Conservation (phyloP, 2,888 invertebrate species). For the Pammene fasciana region DNA sequence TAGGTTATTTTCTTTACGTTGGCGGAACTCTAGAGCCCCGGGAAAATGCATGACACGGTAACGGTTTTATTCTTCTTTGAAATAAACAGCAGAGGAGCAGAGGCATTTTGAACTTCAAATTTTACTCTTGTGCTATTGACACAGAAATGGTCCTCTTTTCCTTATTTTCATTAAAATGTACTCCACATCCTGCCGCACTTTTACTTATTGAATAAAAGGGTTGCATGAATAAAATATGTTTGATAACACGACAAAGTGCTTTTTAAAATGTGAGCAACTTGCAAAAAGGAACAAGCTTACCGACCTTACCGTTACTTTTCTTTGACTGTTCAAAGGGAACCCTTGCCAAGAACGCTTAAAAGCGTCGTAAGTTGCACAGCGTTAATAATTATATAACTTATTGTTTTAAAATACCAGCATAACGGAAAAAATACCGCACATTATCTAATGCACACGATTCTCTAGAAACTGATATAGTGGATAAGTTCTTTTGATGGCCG, state of each 20-base stretch:
- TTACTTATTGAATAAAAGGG: not conserved
- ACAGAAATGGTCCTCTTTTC: conserved; percentile 3
- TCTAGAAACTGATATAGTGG: not conserved
- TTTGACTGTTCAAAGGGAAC: not conserved
- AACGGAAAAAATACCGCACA: too few species aligned
- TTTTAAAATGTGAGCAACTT: not conserved
- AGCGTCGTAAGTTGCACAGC: too few species aligned
- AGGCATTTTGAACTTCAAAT: not conserved
- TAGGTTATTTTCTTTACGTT: conserved; percentile 10
- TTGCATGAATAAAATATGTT: conserved; percentile 15
- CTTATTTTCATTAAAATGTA: conserved; percentile 6
- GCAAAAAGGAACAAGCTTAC: not conserved
- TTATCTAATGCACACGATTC: not conserved
- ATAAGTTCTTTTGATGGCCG: not conserved
- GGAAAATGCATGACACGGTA: conserved; percentile 72
- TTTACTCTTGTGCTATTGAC: not conserved
- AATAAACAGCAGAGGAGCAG: not conserved
- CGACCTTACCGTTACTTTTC: not conserved
- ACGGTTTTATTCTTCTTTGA: conserved; percentile 33
- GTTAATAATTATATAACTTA: too few species aligned
- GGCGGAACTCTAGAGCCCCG: conserved; percentile 44
- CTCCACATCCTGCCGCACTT: not conserved
- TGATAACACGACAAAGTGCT: not conserved
- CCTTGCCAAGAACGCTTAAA: too few species aligned
- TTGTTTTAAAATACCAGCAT: too few species aligned